These are phyloP conservation scores for Lophura swinhoii DNA, from an alignment of 2,797 vertebrate genomes.

Conservation along the genomic window DNA sequence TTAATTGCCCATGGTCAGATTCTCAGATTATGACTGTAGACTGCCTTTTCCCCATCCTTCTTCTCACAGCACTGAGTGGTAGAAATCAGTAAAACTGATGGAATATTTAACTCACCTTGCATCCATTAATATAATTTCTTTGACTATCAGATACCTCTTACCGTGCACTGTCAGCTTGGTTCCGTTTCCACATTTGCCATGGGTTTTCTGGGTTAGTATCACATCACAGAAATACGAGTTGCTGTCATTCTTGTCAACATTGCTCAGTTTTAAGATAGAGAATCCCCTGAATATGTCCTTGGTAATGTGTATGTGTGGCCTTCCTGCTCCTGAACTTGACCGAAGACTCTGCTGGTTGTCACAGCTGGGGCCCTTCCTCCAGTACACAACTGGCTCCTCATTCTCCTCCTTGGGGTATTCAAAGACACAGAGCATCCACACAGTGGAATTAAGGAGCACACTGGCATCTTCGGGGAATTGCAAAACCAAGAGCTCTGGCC, in stretches of 20 bases:
- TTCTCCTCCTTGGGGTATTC: not conserved
- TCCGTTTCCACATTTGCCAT: not conserved
- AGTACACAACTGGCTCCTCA: not conserved
- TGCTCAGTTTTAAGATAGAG: constrained; percentile 2
- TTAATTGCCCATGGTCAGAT: not conserved
- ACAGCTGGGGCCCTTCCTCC: not conserved
- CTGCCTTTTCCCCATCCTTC: not conserved
- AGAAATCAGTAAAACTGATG: not conserved
- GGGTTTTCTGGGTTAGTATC: not conserved
- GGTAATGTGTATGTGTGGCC: not conserved
- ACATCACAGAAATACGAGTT: not conserved
- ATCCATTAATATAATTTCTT: not conserved
- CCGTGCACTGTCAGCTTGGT: not conserved
- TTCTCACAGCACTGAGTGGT: not conserved
- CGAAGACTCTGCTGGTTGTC: not conserved
- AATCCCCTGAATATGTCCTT: not conserved
- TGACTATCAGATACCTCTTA: not conserved
- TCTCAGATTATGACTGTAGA: rapidly evolving
- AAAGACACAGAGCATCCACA: constrained; percentile 6
- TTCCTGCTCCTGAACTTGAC: rapidly evolving
- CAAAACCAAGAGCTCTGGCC: not conserved
- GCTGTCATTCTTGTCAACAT: not conserved
- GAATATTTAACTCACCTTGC: not conserved
- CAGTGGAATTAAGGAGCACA: not conserved
- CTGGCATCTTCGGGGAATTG: not conserved